Evolutionary conservation across 2,113 vertebrate genomes (phyloP).

Genomic region (Ramphastos sulfuratus): DNA sequence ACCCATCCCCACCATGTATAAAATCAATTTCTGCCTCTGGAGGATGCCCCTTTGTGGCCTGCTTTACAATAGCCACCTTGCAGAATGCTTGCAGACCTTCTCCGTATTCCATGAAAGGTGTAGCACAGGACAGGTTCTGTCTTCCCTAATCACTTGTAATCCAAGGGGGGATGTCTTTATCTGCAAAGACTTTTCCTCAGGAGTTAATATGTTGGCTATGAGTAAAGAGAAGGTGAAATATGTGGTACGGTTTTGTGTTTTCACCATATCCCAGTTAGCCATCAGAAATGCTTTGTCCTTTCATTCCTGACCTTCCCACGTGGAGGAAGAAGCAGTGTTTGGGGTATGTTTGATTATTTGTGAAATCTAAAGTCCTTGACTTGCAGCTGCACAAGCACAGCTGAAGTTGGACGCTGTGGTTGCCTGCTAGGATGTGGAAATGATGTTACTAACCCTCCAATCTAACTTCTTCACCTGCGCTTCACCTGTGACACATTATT

Average conservation of each 20-base stretch:
- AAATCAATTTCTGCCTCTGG: background rate
- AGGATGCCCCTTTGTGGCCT: background rate
- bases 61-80: accelerated
- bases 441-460: background rate
- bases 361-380: background rate
- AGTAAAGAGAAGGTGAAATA: background rate
- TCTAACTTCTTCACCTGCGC: background rate
- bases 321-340: background rate
- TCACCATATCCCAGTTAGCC: accelerated
- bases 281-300: background rate
- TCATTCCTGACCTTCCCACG: background rate
- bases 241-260: background rate
- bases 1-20: accelerated
- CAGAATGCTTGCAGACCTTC: background rate
- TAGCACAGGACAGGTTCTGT: background rate
- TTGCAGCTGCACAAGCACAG: background rate
- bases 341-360: background rate
- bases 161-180: accelerated
- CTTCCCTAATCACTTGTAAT: background rate
- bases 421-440: background rate
- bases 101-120: background rate
- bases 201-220: background rate
- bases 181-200: accelerated
- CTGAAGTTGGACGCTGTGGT: background rate
- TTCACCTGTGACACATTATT: background rate